These are phyloP conservation scores for Gallinago undulata DNA, from an alignment of 2,113 vertebrate genomes.

Conservation along the genomic window DNA sequence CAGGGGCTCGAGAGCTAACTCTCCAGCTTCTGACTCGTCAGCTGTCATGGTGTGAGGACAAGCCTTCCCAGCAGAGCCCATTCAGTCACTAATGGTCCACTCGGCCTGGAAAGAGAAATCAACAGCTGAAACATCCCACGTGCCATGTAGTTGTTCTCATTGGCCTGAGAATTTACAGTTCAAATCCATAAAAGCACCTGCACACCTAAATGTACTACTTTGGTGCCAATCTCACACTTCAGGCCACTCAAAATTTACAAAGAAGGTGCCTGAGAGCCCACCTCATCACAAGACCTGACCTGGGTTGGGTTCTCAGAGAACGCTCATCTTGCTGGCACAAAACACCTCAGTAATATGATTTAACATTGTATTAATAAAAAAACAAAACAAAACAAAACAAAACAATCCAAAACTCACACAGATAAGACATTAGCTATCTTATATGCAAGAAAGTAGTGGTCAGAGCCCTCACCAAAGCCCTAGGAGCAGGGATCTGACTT, in stretches of 20 bases:
- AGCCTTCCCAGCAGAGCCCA: constrained; percentile 55
- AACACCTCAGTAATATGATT: not conserved
- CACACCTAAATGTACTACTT: not conserved
- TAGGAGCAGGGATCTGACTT: not conserved
- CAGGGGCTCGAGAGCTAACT: constrained; percentile 59
- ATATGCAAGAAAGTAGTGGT: not conserved
- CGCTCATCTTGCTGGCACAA: not conserved
- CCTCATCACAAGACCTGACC: not conserved
- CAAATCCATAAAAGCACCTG: not conserved
- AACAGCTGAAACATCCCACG: not conserved
- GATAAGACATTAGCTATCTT: not conserved
- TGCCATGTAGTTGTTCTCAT: not conserved
- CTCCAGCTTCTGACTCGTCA: constrained; percentile 61
- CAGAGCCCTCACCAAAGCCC: not conserved
- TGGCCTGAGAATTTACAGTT: not conserved
- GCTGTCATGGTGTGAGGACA: constrained; percentile 73
- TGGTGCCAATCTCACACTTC: not conserved
- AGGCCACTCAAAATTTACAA: not conserved
- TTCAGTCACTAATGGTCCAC: not conserved
- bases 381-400: no score
- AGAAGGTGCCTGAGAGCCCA: not conserved
- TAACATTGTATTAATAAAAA: not conserved
- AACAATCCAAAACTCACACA: not conserved
- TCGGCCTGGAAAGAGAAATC: constrained; percentile 39
- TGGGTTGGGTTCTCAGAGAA: not conserved